Base-by-base conservation (phyloP, 1,140 invertebrate genomes). In the Drosophila novamexicana region DNA sequence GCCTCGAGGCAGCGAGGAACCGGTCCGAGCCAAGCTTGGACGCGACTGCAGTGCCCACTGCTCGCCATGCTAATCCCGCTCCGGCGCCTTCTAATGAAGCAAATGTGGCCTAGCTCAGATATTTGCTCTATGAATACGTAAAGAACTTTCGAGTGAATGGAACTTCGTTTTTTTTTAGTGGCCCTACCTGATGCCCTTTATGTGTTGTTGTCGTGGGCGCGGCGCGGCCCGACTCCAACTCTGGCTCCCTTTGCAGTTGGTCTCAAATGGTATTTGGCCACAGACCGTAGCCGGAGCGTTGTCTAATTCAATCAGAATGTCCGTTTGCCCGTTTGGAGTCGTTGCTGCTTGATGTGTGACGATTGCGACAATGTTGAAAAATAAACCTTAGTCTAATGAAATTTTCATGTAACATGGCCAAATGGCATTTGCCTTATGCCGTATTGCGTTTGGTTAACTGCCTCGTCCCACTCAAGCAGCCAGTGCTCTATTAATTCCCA, bases 221-320 rank as follows among this genome's bases (percentile, higher is more conserved):
- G 4, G 22, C 22, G 22, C 22, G 22, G 22, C 22, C 22, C 22
- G 22, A n/a, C 47, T 32, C 1, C 22, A 9, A 29, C 22, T 7
- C 29, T 9, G 34, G 8, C 1, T 50, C 18, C 29, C 29, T 32
- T 10, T 40, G 40, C 18, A 39, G 56, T 58, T 57, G 9, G 32
- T 18, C 52, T 36, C 8, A 53, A 53, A 71, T 58, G 52, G 45
- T 34, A 14, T 68, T 29, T 62, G 37, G 77, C 74, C 68, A 59
- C 75, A 62, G 22, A 29, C 22, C 70, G 75, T 53, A 56, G 50
- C 34, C 34, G 57, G 37, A 56, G 63, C 70, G 56, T 73, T 88
- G 76, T 77, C 83, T 88, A 88, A 89, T 89, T 88, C 84, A 88
- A 88, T 88, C 88, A 80, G 72, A 74, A 75, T 83, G 84, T 89